Percentiles rank a stretch among this genome's conserved stretches.
These are phyloP conservation scores for Anastrepha ludens DNA, from an alignment of 1,140 invertebrate species.

Conservation along the genomic window DNA sequence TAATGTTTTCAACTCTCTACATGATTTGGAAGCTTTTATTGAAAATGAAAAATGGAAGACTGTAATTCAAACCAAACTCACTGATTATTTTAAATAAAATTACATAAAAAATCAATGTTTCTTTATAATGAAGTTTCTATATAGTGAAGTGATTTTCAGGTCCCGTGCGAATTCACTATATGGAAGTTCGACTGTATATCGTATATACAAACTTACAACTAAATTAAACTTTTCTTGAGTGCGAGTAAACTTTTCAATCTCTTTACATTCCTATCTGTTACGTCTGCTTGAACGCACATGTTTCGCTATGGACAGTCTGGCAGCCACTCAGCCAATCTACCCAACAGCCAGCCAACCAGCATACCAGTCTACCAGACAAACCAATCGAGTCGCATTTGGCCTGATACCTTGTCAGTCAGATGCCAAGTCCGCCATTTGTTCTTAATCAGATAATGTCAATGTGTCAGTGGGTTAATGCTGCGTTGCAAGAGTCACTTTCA, in stretches of 20 bases:
- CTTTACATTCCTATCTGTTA: constrained; percentile 28
- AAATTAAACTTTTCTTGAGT: constrained; percentile 46
- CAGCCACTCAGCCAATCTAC: background rate
- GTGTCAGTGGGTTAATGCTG: constrained; percentile 58
- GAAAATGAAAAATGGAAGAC: too few species aligned
- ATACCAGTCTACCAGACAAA: background rate
- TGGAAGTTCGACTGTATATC: too few species aligned
- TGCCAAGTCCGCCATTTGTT: constrained; percentile 46
- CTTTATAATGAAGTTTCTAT: too few species aligned
- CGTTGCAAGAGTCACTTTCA: constrained; percentile 22
- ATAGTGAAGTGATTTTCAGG: too few species aligned
- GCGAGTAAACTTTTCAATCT: background rate
- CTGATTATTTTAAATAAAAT: too few species aligned
- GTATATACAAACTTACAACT: background rate
- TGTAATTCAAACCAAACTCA: too few species aligned
- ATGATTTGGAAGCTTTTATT: too few species aligned
- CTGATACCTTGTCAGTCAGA: constrained; percentile 5
- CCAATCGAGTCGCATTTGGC: background rate
- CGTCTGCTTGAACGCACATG: constrained; percentile 7
- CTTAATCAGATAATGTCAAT: constrained; percentile 58
- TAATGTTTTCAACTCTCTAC: too few species aligned
- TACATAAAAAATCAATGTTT: too few species aligned
- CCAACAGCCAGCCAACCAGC: background rate
- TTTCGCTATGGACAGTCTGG: background rate
- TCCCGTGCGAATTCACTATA: too few species aligned